Base-by-base conservation (phyloP, 1,140 invertebrate species). In the Pogonomyrmex barbatus region DNA sequence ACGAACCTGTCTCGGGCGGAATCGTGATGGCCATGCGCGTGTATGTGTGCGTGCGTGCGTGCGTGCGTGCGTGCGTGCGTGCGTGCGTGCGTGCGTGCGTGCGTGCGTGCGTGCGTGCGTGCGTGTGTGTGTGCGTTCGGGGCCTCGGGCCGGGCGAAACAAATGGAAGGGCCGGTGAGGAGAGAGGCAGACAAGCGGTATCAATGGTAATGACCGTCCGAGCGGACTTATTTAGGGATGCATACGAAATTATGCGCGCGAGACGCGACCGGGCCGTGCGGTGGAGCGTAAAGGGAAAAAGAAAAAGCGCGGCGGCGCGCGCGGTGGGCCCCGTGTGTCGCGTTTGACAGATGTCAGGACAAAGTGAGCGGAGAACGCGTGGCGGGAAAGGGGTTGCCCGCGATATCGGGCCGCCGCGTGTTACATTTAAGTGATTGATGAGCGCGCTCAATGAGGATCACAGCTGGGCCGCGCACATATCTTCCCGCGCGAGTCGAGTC, bases 401-500 rank as follows among this genome's bases (percentile, higher is more conserved):
- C 88, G 85, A 88, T 91, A 91, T 88, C 89, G 88, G 85, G 4
- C 89, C 87, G 89, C 24, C n/a, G 92, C 92, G 92, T 81, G 77
- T 91, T 93, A 93, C 91, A 92, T 94, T 94, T 93, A 91, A 92
- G 94, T 95, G 94, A 95, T 95, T 95, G 93, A 95, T 95, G 94
- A 94, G 91, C 91, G 92, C 91, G 91, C 91, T 91, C 91, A 91
- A 94, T 93, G 94, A 92, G 92, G 91, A 92, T 93, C 93, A 89
- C 94, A 94, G 93, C 92, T 94, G 93, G 93, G 91, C 91, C 91
- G 83, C 88, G 84, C 81, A 60, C 85, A 87, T 89, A 90, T 91
- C 90, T 91, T 88, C 65, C 54, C 83, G 86, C 58, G 82, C 76
- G 52, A 24, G 52, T 56, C 89, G 82, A 82, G 88, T 81, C 88